These are phyloP conservation scores for Apis florea DNA, from an alignment of 1,140 invertebrate genomes.

Conservation along the genomic window DNA sequence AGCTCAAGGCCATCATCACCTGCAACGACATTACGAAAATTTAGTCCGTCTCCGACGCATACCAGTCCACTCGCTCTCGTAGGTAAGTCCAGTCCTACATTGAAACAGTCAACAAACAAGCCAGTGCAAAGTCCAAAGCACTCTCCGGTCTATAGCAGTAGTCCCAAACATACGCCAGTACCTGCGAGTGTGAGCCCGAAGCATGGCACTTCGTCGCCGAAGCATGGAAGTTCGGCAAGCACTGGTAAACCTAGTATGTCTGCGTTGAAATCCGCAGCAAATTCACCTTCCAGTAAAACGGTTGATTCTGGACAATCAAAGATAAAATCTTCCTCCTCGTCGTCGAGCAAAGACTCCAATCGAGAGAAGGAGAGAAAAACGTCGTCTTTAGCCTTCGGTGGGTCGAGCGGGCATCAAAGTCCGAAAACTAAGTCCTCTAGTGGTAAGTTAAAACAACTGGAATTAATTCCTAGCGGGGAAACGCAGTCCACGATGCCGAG, in stretches of 20 bases:
- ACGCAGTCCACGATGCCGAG: constrained; percentile 52
- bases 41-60: constrained; percentile 86
- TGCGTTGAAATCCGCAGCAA: constrained; percentile 89
- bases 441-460: constrained; percentile 86
- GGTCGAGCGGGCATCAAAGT: constrained; percentile 80
- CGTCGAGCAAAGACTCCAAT: constrained; percentile 76
- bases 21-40: constrained; percentile 84
- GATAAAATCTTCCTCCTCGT: constrained; percentile 70
- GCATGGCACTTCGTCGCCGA: constrained; percentile 87
- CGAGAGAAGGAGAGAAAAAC: constrained; percentile 85
- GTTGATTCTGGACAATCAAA: constrained; percentile 61
- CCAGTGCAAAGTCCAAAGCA: constrained; percentile 87
- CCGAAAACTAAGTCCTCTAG: constrained; percentile 85
- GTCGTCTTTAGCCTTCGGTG: constrained; percentile 81
- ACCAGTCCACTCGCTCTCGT: constrained; percentile 82
- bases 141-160: constrained; percentile 88
- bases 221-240: constrained; percentile 85
- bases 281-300: constrained; percentile 80
- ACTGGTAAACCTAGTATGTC: constrained; percentile 94
- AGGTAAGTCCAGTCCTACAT: constrained; percentile 83
- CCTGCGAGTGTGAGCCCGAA: constrained; percentile 85
- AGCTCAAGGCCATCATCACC: constrained; percentile 83
- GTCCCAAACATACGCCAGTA: constrained; percentile 84
- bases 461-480: constrained; percentile 80
- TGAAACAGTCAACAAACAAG: constrained; percentile 81